phyloP scores from a whole-genome alignment of 2,797 vertebrate genomes.

The Coranthus polyacanthus region DNA sequence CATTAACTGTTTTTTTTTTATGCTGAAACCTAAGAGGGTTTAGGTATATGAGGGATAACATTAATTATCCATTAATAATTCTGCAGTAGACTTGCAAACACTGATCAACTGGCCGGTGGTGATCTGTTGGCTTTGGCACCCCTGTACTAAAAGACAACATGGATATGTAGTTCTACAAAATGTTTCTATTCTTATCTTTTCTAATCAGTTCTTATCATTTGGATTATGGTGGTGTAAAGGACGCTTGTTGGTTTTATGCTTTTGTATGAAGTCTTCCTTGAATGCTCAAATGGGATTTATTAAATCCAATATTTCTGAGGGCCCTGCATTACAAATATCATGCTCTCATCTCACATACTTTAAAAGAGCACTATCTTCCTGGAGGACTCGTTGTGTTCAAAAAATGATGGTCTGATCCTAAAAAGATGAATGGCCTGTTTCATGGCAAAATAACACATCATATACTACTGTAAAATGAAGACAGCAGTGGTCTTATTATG shows the following conservation, averaged over 20 bases:
- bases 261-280: background rate
- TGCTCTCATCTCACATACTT: background rate
- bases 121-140: too few species aligned
- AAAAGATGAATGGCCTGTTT: conserved; percentile 30
- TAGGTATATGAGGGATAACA: too few species aligned
- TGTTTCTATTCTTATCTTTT: too few species aligned
- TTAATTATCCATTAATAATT: too few species aligned
- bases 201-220: background rate
- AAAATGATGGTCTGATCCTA: conserved; percentile 19
- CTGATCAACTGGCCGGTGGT: too few species aligned
- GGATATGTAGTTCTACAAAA: background rate
- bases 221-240: background rate
- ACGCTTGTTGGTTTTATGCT: background rate
- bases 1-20: too few species aligned
- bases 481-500: conserved; percentile 10
- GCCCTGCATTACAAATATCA: background rate
- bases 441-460: conserved; percentile 6
- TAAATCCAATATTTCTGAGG: background rate
- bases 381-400: background rate
- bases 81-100: too few species aligned
- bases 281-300: background rate
- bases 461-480: conserved; percentile 21
- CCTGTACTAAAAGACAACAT: too few species aligned
- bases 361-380: background rate
- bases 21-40: too few species aligned